Conservation (phyloP, 2,888 invertebrate species). For the Volucella inflata region DNA sequence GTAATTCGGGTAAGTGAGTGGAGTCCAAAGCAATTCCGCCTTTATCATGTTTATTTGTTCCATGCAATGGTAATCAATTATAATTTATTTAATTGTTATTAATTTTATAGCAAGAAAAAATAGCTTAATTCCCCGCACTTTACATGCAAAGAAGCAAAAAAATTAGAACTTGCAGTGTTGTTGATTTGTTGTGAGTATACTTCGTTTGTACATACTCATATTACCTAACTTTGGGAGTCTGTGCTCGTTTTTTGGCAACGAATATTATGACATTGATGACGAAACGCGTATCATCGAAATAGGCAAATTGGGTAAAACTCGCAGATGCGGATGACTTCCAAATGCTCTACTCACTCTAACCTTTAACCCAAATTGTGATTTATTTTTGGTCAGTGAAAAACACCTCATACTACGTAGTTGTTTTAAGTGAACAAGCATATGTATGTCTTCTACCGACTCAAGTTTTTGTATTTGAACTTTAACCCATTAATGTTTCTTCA, state of each 20-base stretch:
- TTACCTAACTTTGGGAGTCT: slow-evolving; percentile 48
- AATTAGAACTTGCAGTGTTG: neutral
- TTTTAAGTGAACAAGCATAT: neutral
- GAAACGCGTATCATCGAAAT: slow-evolving; percentile 27
- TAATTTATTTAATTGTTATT: neutral
- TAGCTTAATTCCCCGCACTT: neutral
- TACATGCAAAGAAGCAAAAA: neutral
- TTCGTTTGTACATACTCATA: neutral
- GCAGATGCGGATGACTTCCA: slow-evolving; percentile 34
- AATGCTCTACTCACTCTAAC: slow-evolving; percentile 6
- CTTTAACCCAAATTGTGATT: slow-evolving; percentile 16
- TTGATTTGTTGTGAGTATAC: slow-evolving; percentile 4
- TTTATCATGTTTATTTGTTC: slow-evolving; percentile 12
- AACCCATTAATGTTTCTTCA: slow-evolving; percentile 15
- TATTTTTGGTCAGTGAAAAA: no score
- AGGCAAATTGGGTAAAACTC: slow-evolving; percentile 22
- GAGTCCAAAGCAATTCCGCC: neutral
- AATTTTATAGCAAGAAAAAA: neutral
- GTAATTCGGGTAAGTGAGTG: slow-evolving; percentile 37
- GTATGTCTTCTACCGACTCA: neutral
- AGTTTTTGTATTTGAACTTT: slow-evolving; percentile 39
- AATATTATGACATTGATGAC: slow-evolving; percentile 34
- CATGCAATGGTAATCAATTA: neutral
- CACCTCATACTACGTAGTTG: neutral
- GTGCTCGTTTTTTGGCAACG: slow-evolving; percentile 45